Conservation (phyloP, 2,888 invertebrate species). For the Nysson spinosus region DNA sequence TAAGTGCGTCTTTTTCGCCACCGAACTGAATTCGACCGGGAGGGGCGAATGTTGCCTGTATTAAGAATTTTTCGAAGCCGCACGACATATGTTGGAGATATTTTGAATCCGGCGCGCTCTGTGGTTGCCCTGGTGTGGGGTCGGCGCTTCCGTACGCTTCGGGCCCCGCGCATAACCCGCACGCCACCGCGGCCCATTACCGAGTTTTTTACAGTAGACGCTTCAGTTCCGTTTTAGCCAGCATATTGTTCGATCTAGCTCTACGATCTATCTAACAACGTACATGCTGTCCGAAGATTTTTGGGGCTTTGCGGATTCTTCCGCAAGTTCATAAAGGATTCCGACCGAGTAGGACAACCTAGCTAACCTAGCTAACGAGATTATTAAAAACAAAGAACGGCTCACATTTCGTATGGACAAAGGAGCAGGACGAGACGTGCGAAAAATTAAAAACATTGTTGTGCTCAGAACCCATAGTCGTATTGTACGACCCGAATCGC, state of each 20-base stretch:
- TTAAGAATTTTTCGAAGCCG: neutral
- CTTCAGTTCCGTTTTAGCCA: too few relatives aligned
- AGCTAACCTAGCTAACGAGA: neutral
- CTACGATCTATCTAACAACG: too few relatives aligned
- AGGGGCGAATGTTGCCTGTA: neutral
- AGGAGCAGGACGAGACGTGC: neutral
- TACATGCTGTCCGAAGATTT: neutral
- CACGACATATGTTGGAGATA: too few relatives aligned
- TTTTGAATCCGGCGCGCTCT: too few relatives aligned
- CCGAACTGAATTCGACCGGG: neutral
- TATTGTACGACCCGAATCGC: neutral
- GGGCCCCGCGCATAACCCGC: too few relatives aligned
- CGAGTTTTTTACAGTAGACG: too few relatives aligned
- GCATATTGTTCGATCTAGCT: too few relatives aligned
- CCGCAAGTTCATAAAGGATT: neutral
- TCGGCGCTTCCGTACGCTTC: too few relatives aligned
- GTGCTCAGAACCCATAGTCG: neutral
- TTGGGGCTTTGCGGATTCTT: conserved; percentile 5
- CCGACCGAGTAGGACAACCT: conserved; percentile 1
- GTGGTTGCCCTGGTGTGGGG: too few relatives aligned
- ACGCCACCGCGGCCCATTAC: too few relatives aligned
- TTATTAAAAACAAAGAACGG: conserved; percentile 9
- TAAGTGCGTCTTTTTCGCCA: neutral
- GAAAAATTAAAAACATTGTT: neutral
- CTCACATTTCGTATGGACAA: neutral